Percentiles rank a stretch among this genome's conserved stretches.
Evolutionary conservation across 2,113 vertebrate species (phyloP).

Genomic region (Esox niger): DNA sequence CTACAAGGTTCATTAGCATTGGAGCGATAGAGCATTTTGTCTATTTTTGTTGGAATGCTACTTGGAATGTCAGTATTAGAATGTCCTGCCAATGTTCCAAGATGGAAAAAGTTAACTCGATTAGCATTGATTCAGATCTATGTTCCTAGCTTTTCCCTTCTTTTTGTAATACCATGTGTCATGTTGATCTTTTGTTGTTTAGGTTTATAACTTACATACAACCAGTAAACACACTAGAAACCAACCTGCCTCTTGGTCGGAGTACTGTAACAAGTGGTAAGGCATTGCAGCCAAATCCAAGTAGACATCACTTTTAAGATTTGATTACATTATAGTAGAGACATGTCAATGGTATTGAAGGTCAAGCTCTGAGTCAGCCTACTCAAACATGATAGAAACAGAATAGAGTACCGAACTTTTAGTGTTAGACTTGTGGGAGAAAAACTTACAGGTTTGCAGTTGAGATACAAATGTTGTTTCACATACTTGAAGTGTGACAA

Average conservation of each 20-base stretch:
- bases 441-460: conserved; percentile 52
- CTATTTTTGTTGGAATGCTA: conserved; percentile 32
- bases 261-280: conserved; percentile 15
- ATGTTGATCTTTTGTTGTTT: conserved; percentile 22
- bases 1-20: conserved; percentile 22
- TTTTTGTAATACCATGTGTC: conserved; percentile 1
- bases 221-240: conserved; percentile 36
- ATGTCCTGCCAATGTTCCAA: conserved; percentile 11
- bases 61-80: conserved; percentile 58
- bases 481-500: conserved; percentile 75
- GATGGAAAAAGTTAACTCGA: conserved; percentile 18
- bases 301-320: conserved; percentile 13
- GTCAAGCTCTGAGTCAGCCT: not conserved
- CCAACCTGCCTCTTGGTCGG: conserved; percentile 24
- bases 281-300: conserved; percentile 27
- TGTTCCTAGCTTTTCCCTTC: not conserved
- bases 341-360: conserved; percentile 53
- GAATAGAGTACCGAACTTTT: conserved; percentile 22
- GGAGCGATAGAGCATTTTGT: conserved; percentile 5
- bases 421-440: conserved; percentile 38
- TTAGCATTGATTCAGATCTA: not conserved
- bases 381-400: not conserved
- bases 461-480: conserved; percentile 61
- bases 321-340: conserved; percentile 36
- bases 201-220: not conserved